Base-by-base conservation (phyloP, 64 coral and sea anemone species). In the Stichodactyla mertensii region DNA sequence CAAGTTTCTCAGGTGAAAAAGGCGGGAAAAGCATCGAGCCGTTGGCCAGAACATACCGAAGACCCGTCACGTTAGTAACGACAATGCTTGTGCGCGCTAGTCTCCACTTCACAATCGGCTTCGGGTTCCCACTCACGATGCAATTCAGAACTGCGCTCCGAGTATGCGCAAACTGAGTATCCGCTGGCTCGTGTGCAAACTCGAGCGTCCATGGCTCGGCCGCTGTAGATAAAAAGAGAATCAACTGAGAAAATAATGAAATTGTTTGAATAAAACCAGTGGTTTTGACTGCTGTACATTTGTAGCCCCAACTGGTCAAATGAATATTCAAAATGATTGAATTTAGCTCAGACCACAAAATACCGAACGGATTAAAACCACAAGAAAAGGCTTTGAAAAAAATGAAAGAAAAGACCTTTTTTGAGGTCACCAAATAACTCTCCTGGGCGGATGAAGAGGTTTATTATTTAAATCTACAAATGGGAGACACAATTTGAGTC, bases 121-220 rank as follows among this genome's bases (percentile, higher is more conserved):
- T 77, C 4, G 94, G 94, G 61, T 87, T 93, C 27, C 86, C 91
- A 69, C 55, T 85, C 60, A 93, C 91, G 45, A 82, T 70, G 78
- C 94, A 96, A 27, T 89, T 89, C 9, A 96, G 88, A 14, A 93
- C 83, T 71, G 94, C 94, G 19, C 79, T 90, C 69, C 88, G 91
- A 87, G 88, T 93, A 60, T 96, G 91, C 70, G 94, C 94, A 90
- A 96, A 96, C 27, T 89, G 87, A 57, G 88, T 93, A 85, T 96
- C 94, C 70, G 81, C 85, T 93, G 94, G 94, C 80, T 96, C 94
- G 85, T 96, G 78, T 31, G 31, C 45, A 67, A 96, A 96, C 20
- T 88, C 57, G n/a, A 96, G 85, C 24, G 77, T 92, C 94, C 79
- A 85, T 53, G 93, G 93, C 16, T 82, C 55, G 13, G 80, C 52